A percentile compares a stretch with the other conserved stretches of the same genome.
Conservation (phyloP, 1,140 invertebrate genomes). For the Drosophila equinoxialis region DNA sequence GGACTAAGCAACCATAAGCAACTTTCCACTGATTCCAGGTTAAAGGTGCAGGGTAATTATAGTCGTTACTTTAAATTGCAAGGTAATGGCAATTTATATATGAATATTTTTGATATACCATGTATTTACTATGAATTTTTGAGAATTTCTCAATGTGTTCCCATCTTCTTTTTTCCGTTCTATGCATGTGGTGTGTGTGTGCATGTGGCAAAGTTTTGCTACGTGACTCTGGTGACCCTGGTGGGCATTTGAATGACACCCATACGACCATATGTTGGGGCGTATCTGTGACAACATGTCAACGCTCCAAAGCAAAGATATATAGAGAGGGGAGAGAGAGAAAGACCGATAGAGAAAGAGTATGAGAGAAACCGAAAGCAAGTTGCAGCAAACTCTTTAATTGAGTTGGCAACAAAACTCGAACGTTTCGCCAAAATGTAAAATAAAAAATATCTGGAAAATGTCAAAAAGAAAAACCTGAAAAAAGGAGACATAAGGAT, state of each 20-base stretch:
- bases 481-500: no score
- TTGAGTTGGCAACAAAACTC: slow-evolving; percentile 36
- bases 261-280: slow-evolving; percentile 13
- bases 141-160: background rate
- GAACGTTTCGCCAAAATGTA: slow-evolving; percentile 9
- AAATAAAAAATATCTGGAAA: background rate
- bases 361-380: background rate
- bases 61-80: background rate
- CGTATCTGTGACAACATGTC: slow-evolving; percentile 20
- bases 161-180: background rate
- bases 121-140: background rate
- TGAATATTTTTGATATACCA: slow-evolving; percentile 4
- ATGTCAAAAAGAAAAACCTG: background rate
- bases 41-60: background rate
- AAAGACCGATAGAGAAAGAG: background rate
- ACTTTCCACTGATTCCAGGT: no score
- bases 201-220: background rate
- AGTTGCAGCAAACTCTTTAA: slow-evolving; percentile 29
- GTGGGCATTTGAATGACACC: slow-evolving; percentile 15
- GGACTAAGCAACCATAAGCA: background rate
- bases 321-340: background rate
- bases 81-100: background rate
- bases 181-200: slow-evolving; percentile 7
- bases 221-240: slow-evolving; percentile 13
- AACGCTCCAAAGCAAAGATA: background rate